Percentiles rank a stretch among this genome's conserved stretches.
These are phyloP conservation scores for Mythimna albipuncta DNA, from an alignment of 2,888 invertebrate genomes.

Conservation along the genomic window DNA sequence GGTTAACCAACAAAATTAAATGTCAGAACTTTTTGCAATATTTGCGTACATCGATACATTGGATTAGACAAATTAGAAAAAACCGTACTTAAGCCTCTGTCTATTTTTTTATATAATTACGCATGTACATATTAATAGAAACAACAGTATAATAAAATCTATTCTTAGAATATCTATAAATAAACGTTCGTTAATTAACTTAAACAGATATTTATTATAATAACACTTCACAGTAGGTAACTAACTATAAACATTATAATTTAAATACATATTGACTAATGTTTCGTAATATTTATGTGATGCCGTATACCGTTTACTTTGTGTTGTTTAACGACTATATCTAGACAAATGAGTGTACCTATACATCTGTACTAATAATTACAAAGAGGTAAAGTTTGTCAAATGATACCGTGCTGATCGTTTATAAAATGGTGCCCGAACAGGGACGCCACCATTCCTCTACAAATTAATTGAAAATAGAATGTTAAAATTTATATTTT, in stretches of 20 bases:
- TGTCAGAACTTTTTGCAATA: slow-evolving; percentile 19
- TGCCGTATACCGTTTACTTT: background rate
- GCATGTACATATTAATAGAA: slow-evolving; percentile 10
- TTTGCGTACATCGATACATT: background rate
- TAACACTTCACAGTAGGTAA: background rate
- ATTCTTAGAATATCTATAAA: slow-evolving; percentile 37
- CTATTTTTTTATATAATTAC: background rate
- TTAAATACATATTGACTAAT: slow-evolving; percentile 10
- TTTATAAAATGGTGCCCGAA: too few relatives aligned
- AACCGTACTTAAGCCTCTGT: background rate
- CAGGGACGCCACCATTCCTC: too few relatives aligned
- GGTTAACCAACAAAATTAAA: background rate
- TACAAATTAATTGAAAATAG: too few relatives aligned
- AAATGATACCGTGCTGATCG: too few relatives aligned
- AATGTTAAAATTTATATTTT: too few relatives aligned
- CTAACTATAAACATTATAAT: slow-evolving; percentile 2
- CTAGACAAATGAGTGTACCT: background rate
- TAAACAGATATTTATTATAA: slow-evolving; percentile 14
- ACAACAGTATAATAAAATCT: slow-evolving; percentile 21
- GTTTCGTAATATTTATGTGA: background rate
- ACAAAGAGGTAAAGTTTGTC: too few relatives aligned
- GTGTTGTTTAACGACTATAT: background rate
- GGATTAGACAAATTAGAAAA: background rate
- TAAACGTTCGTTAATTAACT: slow-evolving; percentile 4
- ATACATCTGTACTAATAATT: too few relatives aligned